Evolutionary conservation across 2,797 vertebrate species (phyloP).

Genomic region (Gymnoscopelus microlampas): DNA sequence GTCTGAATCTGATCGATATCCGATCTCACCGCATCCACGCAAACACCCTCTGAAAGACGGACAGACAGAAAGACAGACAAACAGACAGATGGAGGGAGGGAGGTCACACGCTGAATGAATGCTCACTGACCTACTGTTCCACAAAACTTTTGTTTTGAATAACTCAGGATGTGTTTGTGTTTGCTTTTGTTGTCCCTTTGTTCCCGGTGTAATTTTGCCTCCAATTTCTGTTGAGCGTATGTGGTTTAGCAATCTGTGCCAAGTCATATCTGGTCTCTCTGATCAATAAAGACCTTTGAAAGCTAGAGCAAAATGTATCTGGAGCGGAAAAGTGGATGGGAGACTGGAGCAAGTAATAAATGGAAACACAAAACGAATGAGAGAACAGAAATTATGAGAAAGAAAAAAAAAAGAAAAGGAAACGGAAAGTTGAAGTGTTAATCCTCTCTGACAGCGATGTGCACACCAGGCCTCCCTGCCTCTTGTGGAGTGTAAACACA

Average conservation of each 20-base stretch:
- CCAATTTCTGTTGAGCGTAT: not conserved
- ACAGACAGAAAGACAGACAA: slow-evolving; percentile 12
- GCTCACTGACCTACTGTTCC: not conserved
- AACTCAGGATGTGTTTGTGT: not conserved
- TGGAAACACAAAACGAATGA: not conserved
- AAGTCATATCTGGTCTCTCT: too few relatives aligned
- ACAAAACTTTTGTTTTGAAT: not conserved
- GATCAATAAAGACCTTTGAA: too few relatives aligned
- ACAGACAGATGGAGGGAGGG: not conserved
- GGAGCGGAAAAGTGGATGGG: not conserved
- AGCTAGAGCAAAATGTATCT: too few relatives aligned
- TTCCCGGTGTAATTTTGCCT: not conserved
- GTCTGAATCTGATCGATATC: slow-evolving; percentile 80
- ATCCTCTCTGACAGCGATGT: slow-evolving; percentile 12
- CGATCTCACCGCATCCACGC: slow-evolving; percentile 55
- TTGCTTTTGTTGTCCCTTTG: too few relatives aligned
- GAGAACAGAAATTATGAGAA: slow-evolving; percentile 10
- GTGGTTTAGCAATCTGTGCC: too few relatives aligned
- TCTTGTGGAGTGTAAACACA: slow-evolving; percentile 41
- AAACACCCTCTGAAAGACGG: slow-evolving; percentile 59
- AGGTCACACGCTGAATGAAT: not conserved
- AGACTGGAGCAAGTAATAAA: not conserved
- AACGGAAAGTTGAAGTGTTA: slow-evolving; percentile 32
- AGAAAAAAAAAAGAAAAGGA: slow-evolving; percentile 12
- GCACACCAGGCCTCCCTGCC: slow-evolving; percentile 20